A percentile compares a stretch with the other conserved stretches of the same genome.
These are phyloP conservation scores for Cheilosia variabilis DNA, from an alignment of 2,888 invertebrate genomes.

Conservation along the genomic window DNA sequence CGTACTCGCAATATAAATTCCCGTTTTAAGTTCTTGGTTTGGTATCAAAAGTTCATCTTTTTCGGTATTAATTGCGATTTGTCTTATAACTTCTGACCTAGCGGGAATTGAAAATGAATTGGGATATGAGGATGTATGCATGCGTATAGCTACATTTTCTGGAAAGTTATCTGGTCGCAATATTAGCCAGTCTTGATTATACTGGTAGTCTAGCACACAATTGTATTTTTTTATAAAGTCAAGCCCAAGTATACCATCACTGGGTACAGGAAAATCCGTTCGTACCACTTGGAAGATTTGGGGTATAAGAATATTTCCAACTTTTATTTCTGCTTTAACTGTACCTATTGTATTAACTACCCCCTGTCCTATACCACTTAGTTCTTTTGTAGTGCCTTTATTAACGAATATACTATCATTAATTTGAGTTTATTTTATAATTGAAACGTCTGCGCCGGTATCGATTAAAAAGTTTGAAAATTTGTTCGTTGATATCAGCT, in stretches of 20 bases:
- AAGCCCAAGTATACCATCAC: slow-evolving; percentile 12
- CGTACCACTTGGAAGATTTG: too few relatives aligned
- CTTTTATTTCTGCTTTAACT: not conserved
- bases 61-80: too few relatives aligned
- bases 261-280: slow-evolving; percentile 9
- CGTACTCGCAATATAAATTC: too few relatives aligned
- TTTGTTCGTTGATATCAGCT: not conserved
- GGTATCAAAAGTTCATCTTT: too few relatives aligned
- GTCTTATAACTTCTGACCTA: too few relatives aligned
- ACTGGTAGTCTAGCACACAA: not conserved
- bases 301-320: not conserved
- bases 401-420: not conserved
- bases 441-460: not conserved
- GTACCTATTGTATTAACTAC: slow-evolving; percentile 1
- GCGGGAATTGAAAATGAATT: too few relatives aligned
- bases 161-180: not conserved
- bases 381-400: not conserved
- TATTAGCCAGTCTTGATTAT: slow-evolving; percentile 1
- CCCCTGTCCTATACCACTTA: too few relatives aligned
- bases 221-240: not conserved
- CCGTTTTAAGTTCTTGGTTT: too few relatives aligned
- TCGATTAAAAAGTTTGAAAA: not conserved
- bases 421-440: not conserved
- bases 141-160: slow-evolving; percentile 3
- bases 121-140: not conserved